Evolutionary conservation across 2,797 vertebrate genomes (phyloP), one percentile per base, ranked within the genome.

Genomic region (Enteromius unitaeniatus): DNA sequence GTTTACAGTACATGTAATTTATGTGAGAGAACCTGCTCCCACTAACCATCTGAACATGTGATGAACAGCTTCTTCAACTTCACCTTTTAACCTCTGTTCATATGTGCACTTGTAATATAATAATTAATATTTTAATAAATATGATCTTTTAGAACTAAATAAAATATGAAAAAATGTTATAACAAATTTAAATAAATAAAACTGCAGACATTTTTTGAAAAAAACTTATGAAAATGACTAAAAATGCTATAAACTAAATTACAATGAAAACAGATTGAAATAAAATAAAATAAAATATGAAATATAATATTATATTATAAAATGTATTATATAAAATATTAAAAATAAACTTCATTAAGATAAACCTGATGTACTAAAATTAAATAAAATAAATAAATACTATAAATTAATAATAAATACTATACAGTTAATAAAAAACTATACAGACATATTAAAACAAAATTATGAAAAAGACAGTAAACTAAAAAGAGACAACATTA

Each of bases 1-100:
- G 51, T 45, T 77, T 75, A 79, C 85, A 82, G 60, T 79, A 45
- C 10, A 26, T 2, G 19, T 76, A 51, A 78, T 79, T 19, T 53
- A 60, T 58, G 14, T 55, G 60, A 85, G 58, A 65, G 60, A 53
- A 64, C 17, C 13, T 7, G 5, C 55, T 49, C 26, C 53, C 26
- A 0, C 40, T 47, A 55, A 26, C 4, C 21, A 19, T 62, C 55
- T 51, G 4, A 73, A 73, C 9, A 19, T 51, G 70, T 17, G 19
- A 81, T n/a, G 23, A 72, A 23, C 13, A 72, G 31, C 31, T 9
- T 55, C 19, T 15, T 49, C 6, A 67, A n/a, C 58, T 28, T 13
- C 3, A 42, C 37, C 11, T 17, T 70, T 53, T 14, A 28, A 72
- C 7, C 17, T 23, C 14, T 0, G 4, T 6, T 60, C n/a, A 26